A percentile compares a stretch with the other conserved stretches of the same genome.
Evolutionary conservation across 2,797 vertebrate genomes (phyloP).

Genomic region (Tapirus indicus): DNA sequence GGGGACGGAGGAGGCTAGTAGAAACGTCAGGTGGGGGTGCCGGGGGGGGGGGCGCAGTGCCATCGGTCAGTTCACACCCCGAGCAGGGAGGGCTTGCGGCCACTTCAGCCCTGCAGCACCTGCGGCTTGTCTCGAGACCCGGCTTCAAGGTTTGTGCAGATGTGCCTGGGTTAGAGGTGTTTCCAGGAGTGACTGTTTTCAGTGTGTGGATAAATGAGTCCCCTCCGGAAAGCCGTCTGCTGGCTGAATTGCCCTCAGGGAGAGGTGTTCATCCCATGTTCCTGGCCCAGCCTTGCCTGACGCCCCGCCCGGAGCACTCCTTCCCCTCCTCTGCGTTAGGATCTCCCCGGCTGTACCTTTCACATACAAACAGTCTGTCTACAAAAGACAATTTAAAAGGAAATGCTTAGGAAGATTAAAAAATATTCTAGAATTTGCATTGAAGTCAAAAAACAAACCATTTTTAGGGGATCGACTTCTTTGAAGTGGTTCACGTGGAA

Average conservation of each 20-base stretch:
- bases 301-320: neutral
- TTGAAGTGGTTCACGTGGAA: neutral
- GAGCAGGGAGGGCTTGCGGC: neutral
- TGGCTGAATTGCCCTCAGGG: neutral
- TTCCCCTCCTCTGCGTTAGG: no score
- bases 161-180: neutral
- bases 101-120: neutral
- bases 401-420: conserved; percentile 21
- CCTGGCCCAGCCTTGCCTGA: neutral
- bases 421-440: conserved; percentile 1
- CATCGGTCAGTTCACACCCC: neutral
- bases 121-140: neutral
- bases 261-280: neutral
- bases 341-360: neutral
- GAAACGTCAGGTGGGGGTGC: neutral
- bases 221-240: neutral
- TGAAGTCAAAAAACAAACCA: neutral
- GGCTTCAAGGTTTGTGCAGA: neutral
- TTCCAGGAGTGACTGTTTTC: neutral
- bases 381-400: conserved; percentile 10
- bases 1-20: neutral
- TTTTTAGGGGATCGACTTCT: neutral
- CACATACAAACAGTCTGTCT: neutral
- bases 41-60: no score
- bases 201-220: neutral